Conservation (phyloP, 2,113 vertebrate genomes). For the Carassius gibelio region DNA sequence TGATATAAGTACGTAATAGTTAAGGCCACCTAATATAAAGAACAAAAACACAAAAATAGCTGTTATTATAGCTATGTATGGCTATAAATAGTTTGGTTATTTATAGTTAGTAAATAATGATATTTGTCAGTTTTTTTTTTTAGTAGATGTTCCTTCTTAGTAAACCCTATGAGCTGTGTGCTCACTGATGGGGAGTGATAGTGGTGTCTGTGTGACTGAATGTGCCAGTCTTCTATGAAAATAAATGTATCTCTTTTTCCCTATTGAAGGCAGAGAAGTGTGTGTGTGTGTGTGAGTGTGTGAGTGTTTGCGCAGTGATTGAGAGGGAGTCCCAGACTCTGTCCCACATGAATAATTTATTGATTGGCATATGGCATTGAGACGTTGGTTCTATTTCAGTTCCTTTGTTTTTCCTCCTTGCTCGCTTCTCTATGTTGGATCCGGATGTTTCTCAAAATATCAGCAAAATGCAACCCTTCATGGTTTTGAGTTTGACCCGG, state of each 20-base stretch:
- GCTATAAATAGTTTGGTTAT: background rate
- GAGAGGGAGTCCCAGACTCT: slow-evolving; percentile 57
- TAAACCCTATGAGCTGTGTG: background rate
- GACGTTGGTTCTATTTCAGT: slow-evolving; percentile 42
- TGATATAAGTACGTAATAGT: too few species aligned
- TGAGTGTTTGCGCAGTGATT: slow-evolving; percentile 56
- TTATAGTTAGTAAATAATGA: background rate
- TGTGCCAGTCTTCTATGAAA: slow-evolving; percentile 11
- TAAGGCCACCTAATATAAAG: too few species aligned
- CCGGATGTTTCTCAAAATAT: background rate
- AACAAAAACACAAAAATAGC: too few species aligned
- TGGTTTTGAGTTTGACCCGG: background rate
- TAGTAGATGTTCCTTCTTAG: background rate
- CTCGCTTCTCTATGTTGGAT: slow-evolving; percentile 26
- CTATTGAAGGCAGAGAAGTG: background rate
- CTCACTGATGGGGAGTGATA: slow-evolving; percentile 1
- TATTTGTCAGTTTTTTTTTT: background rate
- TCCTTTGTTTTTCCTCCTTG: slow-evolving; percentile 2
- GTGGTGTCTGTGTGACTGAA: slow-evolving; percentile 19
- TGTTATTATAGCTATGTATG: background rate
- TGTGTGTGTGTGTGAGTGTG: background rate
- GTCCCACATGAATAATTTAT: slow-evolving; percentile 69
- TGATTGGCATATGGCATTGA: slow-evolving; percentile 71
- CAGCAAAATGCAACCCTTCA: background rate
- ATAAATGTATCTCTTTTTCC: background rate